Conservation (phyloP, 2,797 vertebrate species). For the Gouania willdenowi region DNA sequence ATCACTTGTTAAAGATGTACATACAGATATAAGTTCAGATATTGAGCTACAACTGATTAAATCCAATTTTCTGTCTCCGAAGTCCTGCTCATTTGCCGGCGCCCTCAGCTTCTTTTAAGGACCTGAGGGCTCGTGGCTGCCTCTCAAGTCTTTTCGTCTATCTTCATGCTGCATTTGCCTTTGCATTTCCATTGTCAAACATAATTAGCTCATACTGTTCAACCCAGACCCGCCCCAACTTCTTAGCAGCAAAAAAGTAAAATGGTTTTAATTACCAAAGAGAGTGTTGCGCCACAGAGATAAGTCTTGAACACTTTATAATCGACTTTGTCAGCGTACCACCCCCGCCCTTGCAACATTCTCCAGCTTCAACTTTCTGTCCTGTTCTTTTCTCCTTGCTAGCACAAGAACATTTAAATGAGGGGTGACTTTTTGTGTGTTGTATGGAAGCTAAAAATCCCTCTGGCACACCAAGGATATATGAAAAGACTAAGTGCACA, state of each 20-base stretch:
- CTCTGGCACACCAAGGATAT: too few relatives aligned
- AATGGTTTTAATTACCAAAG: constrained; percentile 67
- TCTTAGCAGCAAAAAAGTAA: constrained; percentile 47
- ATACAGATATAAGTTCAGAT: constrained; percentile 33
- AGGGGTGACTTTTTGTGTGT: constrained; percentile 31
- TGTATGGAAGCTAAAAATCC: too few relatives aligned
- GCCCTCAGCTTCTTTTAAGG: constrained; percentile 9
- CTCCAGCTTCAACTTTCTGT: constrained; percentile 31
- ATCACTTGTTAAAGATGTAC: constrained; percentile 39
- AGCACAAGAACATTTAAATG: constrained; percentile 21
- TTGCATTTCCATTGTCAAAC: constrained; percentile 56
- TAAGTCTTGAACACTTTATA: constrained; percentile 63
- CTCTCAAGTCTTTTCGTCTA: constrained; percentile 18
- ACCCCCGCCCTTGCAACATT: constrained; percentile 23
- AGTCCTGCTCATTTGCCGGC: neutral
- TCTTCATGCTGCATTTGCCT: constrained; percentile 50
- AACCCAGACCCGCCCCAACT: constrained; percentile 40
- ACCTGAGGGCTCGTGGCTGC: constrained; percentile 21
- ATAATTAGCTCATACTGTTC: constrained; percentile 57
- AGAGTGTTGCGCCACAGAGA: constrained; percentile 55
- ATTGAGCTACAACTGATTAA: constrained; percentile 29
- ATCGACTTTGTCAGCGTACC: constrained; percentile 57
- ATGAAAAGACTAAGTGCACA: constrained; percentile 10
- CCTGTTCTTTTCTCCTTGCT: constrained; percentile 4
- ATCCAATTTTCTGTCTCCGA: constrained; percentile 15